Base-by-base conservation (phyloP, 2,113 vertebrate species). In the Serinus canaria region DNA sequence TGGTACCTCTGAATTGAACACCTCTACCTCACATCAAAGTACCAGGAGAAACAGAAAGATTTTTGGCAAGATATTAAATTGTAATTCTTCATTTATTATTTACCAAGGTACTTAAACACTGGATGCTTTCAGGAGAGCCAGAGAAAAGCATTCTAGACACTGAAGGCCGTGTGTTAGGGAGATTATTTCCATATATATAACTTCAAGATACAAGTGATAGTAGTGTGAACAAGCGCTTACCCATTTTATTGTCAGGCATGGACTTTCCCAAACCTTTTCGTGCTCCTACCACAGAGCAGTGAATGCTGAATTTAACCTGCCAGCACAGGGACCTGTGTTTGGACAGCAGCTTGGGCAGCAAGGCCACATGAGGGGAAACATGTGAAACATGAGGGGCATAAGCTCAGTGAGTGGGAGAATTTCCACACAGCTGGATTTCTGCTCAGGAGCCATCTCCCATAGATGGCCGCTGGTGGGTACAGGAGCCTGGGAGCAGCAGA, bases 31-130 rank as follows among this genome's bases (percentile, higher is more conserved):
- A 23, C 55, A 53, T 15, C 62, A 72, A 85, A 79, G 70, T 76
- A 59, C 70, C 87, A 95, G 16, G 13, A 88, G 72, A 87, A 91
- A 87, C 30, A 8, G 24, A 35, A 69, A 73, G 16, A 25, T 31
- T 92, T 95, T 70, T 74, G 75, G 85, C 79, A 83, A 74, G 39
- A 80, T 39, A 47, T 18, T 85, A 5, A 90, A 56, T 87, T 50
- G 47, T 28, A 82, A 68, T 41, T 91, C 82, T 90, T 93, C 37
- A 46, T 64, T 85, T 67, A 87, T 87, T 95, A 78, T 87, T 96
- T 95, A 87, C 46, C 1, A 3, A 72, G 66, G 63, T 55, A 75
- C 60, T 89, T 90, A 39, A 93, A 92, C 41, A 55, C 53, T n/a
- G 49, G 58, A 44, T 21, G 24, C 27, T 66, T 92, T 52, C 24